These are phyloP conservation scores for Oenanthe melanoleuca DNA, from an alignment of 2,113 vertebrate species.

Conservation along the genomic window DNA sequence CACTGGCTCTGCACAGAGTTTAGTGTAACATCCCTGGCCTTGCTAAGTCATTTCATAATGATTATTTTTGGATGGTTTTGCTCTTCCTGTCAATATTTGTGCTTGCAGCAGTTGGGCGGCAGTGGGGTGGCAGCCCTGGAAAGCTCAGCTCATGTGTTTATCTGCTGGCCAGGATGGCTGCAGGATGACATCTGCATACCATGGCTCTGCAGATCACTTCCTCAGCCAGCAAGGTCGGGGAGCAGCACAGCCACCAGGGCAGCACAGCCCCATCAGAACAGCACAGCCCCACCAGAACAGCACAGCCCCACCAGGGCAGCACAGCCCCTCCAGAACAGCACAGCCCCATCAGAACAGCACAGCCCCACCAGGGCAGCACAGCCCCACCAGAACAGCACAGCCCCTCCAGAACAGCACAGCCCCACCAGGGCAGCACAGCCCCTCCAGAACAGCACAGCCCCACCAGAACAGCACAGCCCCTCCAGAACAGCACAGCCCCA, in stretches of 20 bases:
- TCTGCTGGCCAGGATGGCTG: constrained; percentile 1
- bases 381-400: neutral
- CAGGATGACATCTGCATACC: constrained; percentile 65
- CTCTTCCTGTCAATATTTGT: constrained; percentile 64
- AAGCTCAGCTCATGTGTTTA: constrained; percentile 54
- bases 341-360: neutral
- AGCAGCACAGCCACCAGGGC: neutral
- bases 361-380: neutral
- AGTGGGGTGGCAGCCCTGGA: constrained; percentile 36
- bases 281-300: neutral
- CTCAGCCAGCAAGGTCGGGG: neutral
- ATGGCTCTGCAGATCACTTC: neutral
- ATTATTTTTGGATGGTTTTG: constrained; percentile 8
- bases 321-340: neutral
- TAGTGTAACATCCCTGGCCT: neutral
- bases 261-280: neutral
- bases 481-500: too few species aligned
- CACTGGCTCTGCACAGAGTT: rapidly evolving
- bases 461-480: too few species aligned
- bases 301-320: neutral
- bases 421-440: too few species aligned
- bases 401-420: too few species aligned
- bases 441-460: neutral
- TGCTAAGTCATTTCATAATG: neutral
- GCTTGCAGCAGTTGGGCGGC: neutral